A percentile compares a stretch with the other conserved stretches of the same genome.
phyloP scores from a whole-genome alignment of 2,888 invertebrate species.

The Macaria liturata region DNA sequence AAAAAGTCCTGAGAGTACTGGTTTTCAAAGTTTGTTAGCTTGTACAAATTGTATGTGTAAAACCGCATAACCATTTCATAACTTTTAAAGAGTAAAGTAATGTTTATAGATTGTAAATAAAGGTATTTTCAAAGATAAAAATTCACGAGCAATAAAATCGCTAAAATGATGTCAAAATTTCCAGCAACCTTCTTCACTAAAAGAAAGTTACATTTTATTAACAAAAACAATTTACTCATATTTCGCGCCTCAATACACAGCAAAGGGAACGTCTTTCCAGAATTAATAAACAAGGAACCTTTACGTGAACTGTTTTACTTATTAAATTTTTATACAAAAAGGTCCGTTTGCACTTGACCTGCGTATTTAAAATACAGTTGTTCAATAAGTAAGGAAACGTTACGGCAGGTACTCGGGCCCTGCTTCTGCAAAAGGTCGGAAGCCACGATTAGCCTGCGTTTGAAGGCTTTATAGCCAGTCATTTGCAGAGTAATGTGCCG shows the following conservation, averaged over 20 bases:
- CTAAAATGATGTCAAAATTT: conserved; percentile 2
- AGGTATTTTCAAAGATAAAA: no score
- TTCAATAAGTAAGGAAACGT: conserved; percentile 65
- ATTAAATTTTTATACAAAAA: conserved; percentile 28
- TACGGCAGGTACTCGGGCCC: conserved; percentile 65
- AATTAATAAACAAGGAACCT: conserved; percentile 25
- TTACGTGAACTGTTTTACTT: conserved; percentile 31
- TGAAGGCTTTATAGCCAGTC: conserved; percentile 79
- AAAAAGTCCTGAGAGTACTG: no score
- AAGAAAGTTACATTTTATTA: conserved; percentile 8
- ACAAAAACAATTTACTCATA: conserved; percentile 10
- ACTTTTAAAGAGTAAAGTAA: no score
- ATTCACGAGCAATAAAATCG: no score
- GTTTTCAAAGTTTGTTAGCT: no score
- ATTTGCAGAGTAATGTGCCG: conserved; percentile 74
- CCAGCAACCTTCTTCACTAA: conserved; percentile 1
- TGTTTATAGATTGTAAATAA: no score
- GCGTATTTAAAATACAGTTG: conserved; percentile 56
- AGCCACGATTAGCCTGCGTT: conserved; percentile 79
- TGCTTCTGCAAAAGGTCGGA: conserved; percentile 76
- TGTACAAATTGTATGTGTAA: no score
- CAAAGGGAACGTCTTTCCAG: conserved; percentile 15
- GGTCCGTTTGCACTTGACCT: conserved; percentile 44
- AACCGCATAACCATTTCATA: no score
- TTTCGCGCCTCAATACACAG: conserved; percentile 16